Evolutionary conservation across 1,140 invertebrate genomes (phyloP).

Genomic region (Popillia japonica): DNA sequence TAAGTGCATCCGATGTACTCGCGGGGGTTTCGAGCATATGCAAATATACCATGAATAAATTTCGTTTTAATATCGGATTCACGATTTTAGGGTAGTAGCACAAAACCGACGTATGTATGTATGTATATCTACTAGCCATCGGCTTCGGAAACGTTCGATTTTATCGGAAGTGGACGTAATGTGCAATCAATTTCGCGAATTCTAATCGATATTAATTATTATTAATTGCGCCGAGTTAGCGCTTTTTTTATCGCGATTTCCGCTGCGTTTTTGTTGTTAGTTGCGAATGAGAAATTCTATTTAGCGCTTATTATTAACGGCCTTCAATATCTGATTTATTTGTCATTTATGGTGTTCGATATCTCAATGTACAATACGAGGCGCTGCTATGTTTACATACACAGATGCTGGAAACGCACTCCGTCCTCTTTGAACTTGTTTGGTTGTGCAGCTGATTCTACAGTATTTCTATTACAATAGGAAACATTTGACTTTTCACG

Average conservation of each 20-base stretch:
- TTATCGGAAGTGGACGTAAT: neutral
- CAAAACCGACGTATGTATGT: neutral
- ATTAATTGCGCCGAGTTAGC: neutral
- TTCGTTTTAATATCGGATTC: neutral
- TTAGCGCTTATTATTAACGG: neutral
- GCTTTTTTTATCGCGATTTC: neutral
- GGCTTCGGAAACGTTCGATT: neutral
- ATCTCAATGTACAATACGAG: no score
- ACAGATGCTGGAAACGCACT: no score
- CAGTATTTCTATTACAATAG: no score
- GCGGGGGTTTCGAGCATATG: constrained; percentile 12
- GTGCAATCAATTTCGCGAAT: neutral
- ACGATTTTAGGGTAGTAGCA: neutral
- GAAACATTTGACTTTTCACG: no score
- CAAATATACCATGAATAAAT: constrained; percentile 8
- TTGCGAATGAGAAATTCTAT: neutral
- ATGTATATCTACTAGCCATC: neutral
- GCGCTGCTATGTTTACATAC: no score
- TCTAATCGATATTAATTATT: neutral
- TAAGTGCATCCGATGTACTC: constrained; percentile 13
- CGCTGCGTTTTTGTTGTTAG: neutral
- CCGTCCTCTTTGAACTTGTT: no score
- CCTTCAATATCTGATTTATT: neutral
- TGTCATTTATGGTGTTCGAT: neutral
- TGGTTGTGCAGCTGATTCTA: no score